phyloP scores from a whole-genome alignment of 2,113 vertebrate species.

The Heterotilapia buettikoferi region DNA sequence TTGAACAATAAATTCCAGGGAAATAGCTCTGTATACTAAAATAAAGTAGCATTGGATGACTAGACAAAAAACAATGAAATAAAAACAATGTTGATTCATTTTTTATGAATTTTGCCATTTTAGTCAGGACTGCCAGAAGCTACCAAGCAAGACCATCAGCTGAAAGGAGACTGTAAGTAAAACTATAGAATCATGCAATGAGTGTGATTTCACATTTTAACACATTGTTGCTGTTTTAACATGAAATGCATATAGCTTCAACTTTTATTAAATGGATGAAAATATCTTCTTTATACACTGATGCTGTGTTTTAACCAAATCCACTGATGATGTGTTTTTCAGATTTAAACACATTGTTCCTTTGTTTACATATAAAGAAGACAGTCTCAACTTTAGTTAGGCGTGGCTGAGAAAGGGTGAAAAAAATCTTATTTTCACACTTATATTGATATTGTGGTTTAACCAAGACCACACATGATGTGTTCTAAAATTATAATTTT shows the following conservation, averaged over 20 bases:
- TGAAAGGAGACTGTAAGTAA: background rate
- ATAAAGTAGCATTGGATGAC: background rate
- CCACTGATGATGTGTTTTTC: background rate
- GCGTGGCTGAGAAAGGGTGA: background rate
- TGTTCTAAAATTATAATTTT: background rate
- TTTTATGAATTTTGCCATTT: background rate
- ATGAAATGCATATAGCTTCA: background rate
- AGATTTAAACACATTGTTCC: background rate
- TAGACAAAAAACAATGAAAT: background rate
- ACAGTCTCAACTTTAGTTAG: background rate
- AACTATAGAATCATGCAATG: background rate
- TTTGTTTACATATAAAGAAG: background rate
- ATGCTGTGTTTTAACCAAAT: background rate
- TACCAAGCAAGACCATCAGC: background rate
- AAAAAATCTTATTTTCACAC: background rate
- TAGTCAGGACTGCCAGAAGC: background rate
- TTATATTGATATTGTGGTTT: background rate
- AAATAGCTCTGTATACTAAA: background rate
- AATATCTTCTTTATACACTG: background rate
- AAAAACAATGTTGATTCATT: background rate
- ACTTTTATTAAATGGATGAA: background rate
- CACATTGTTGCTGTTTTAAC: background rate
- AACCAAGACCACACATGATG: background rate
- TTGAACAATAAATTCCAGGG: background rate
- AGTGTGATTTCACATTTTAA: background rate